Conservation (phyloP, 2,797 vertebrate genomes). For the Sebastolobus altivelis region DNA sequence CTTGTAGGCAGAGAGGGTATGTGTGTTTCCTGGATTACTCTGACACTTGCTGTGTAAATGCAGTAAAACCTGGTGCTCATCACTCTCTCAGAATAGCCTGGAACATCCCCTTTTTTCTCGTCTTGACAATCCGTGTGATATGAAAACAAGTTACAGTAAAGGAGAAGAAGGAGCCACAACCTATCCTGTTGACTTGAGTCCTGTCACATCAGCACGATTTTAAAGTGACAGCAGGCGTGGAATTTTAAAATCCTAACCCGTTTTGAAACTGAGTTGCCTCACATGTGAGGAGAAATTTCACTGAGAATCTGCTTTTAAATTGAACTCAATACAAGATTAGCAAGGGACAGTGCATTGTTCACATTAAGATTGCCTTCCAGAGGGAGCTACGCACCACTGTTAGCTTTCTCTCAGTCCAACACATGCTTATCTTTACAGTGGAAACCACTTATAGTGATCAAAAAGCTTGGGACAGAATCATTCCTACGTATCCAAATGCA, state of each 20-base stretch:
- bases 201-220: conserved; percentile 15
- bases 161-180: conserved; percentile 34
- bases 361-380: too few relatives aligned
- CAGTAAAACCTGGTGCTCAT: neutral
- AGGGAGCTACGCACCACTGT: neutral
- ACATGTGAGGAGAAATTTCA: neutral
- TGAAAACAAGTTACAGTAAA: conserved; percentile 28
- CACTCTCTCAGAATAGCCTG: too few relatives aligned
- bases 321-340: neutral
- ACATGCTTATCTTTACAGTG: neutral
- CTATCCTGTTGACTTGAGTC: conserved; percentile 28
- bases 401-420: neutral
- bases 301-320: neutral
- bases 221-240: neutral
- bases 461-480: too few relatives aligned
- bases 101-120: conserved; percentile 16
- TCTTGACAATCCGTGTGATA: neutral
- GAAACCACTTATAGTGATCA: too few relatives aligned
- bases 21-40: neutral
- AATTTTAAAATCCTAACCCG: neutral
- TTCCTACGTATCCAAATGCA: too few relatives aligned
- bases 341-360: neutral
- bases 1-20: neutral
- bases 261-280: neutral
- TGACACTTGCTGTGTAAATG: neutral